Evolutionary conservation across 2,888 invertebrate species (phyloP).

Genomic region (Antheraea assamensis): DNA sequence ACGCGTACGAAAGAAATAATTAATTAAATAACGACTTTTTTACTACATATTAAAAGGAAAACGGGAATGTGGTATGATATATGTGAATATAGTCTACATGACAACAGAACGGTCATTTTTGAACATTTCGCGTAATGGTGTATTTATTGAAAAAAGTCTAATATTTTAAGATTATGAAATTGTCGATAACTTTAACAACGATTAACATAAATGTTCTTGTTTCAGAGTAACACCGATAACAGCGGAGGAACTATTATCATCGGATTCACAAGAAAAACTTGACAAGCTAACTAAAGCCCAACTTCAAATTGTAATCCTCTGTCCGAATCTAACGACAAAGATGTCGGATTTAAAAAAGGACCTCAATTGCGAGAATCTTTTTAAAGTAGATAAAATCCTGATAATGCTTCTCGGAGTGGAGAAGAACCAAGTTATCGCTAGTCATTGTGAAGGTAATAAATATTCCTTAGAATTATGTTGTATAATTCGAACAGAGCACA

Average conservation of each 20-base stretch:
- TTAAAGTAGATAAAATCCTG: conserved; percentile 87
- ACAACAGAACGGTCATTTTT: too few species aligned
- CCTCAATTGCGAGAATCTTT: conserved; percentile 78
- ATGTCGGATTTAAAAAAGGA: conserved; percentile 81
- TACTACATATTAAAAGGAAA: too few species aligned
- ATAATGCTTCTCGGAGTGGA: conserved; percentile 91
- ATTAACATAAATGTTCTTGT: conserved; percentile 27
- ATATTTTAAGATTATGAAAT: not conserved
- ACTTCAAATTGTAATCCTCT: conserved; percentile 90
- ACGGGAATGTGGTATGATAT: too few species aligned
- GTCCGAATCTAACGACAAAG: conserved; percentile 87
- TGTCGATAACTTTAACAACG: not conserved
- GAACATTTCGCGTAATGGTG: too few species aligned
- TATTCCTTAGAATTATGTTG: not conserved
- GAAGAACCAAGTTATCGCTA: conserved; percentile 86
- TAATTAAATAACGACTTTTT: too few species aligned
- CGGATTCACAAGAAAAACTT: conserved; percentile 74
- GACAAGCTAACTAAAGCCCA: conserved; percentile 85
- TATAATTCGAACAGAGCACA: not conserved
- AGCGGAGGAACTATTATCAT: conserved; percentile 85
- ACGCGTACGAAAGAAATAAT: too few species aligned
- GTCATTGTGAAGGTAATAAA: conserved; percentile 84
- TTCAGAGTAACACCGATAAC: conserved; percentile 88
- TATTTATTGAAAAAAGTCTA: too few species aligned
- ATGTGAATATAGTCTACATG: too few species aligned